phyloP scores from a whole-genome alignment of 2,113 vertebrate species.

The Notechis scutatus region DNA sequence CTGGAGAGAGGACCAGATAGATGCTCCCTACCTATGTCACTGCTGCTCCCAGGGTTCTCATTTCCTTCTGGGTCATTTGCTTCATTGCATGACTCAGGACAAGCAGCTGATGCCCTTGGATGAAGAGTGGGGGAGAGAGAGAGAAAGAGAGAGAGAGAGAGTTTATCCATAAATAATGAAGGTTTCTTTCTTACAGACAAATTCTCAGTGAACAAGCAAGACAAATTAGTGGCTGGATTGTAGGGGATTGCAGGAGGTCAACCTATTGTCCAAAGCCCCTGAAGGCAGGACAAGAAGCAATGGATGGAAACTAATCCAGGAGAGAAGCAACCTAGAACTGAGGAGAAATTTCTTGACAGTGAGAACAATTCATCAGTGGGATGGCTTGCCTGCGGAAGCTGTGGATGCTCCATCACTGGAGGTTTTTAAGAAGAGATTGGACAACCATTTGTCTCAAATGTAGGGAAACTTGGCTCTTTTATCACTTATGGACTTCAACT shows the following conservation, averaged over 20 bases:
- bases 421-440: too few species aligned
- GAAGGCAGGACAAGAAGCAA: not conserved
- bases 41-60: constrained; percentile 77
- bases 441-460: too few species aligned
- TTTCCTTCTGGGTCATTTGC: constrained; percentile 77
- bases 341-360: not conserved
- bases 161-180: not conserved
- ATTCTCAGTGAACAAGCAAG: not conserved
- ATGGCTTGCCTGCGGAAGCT: too few species aligned
- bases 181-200: constrained; percentile 11
- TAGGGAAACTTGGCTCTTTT: too few species aligned
- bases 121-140: constrained; percentile 25
- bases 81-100: constrained; percentile 72
- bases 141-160: not conserved
- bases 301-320: not conserved
- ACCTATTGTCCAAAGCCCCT: not conserved
- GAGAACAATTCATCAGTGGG: not conserved
- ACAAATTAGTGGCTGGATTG: not conserved
- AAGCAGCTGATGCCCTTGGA: constrained; percentile 68
- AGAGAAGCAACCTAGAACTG: not conserved
- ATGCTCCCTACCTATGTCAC: constrained; percentile 71
- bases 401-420: too few species aligned
- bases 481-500: too few species aligned
- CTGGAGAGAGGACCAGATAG: constrained; percentile 73
- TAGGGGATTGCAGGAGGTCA: not conserved